These are phyloP conservation scores for Loripinus fragilis DNA, from an alignment of 2,888 invertebrate species.

Conservation along the genomic window DNA sequence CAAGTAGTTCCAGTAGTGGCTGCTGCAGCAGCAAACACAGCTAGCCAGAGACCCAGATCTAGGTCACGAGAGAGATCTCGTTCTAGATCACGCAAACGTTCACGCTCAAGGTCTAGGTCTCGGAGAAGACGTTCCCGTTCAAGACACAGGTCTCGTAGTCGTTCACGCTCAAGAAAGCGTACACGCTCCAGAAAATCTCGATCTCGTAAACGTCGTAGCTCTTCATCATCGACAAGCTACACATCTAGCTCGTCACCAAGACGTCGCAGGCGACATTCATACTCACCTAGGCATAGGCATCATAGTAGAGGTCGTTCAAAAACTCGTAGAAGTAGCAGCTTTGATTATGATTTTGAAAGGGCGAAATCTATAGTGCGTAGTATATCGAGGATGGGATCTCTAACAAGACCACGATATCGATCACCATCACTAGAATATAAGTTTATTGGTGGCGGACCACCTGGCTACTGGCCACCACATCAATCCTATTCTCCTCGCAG, in stretches of 20 bases:
- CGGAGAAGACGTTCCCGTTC: conserved; percentile 22
- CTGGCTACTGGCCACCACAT: conserved; percentile 45
- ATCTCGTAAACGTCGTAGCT: conserved; percentile 43
- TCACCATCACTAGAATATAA: conserved; percentile 46
- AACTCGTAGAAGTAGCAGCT: conserved; percentile 50
- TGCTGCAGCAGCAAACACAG: conserved; percentile 38
- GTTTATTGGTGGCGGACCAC: conserved; percentile 38
- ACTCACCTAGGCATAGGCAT: conserved; percentile 34
- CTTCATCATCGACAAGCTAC: conserved; percentile 36
- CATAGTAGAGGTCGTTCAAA: conserved; percentile 38
- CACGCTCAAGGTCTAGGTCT: conserved; percentile 13
- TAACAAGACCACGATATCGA: conserved; percentile 39
- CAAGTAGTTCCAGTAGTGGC: conserved; percentile 42
- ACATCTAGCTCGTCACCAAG: conserved; percentile 37
- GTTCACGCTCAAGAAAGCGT: conserved; percentile 19
- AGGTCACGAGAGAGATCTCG: conserved; percentile 31
- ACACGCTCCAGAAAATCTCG: conserved; percentile 27
- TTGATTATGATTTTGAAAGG: conserved; percentile 56
- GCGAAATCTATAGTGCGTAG: conserved; percentile 53
- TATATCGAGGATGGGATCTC: conserved; percentile 50
- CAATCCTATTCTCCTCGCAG: conserved; percentile 38
- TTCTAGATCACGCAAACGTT: conserved; percentile 23
- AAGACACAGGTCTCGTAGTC: conserved; percentile 31
- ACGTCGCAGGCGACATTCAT: conserved; percentile 33
- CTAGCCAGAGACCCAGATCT: conserved; percentile 4